A percentile compares a stretch with the other conserved stretches of the same genome.
Conservation (phyloP, 1,140 invertebrate genomes). For the Diabrotica undecimpunctata region DNA sequence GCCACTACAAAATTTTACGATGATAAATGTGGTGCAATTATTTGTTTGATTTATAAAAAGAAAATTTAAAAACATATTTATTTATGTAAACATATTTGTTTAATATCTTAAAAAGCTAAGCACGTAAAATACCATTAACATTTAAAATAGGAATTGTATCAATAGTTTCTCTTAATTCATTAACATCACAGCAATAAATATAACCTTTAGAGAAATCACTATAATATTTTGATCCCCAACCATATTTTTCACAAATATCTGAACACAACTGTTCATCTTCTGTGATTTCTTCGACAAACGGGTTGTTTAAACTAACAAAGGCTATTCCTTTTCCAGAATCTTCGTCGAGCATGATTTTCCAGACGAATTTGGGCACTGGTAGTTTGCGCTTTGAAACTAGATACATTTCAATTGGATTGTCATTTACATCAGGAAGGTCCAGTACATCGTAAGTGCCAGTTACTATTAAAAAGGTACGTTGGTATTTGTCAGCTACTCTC, state of each 20-base stretch:
- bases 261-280: conserved; percentile 37
- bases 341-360: conserved; percentile 49
- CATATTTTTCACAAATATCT: conserved; percentile 43
- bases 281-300: conserved; percentile 34
- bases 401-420: conserved; percentile 40
- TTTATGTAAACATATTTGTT: too few relatives aligned
- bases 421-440: conserved; percentile 35
- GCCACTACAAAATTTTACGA: too few relatives aligned
- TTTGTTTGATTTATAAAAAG: too few relatives aligned
- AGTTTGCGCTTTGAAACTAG: conserved; percentile 40
- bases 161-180: conserved; percentile 36
- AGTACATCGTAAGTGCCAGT: conserved; percentile 48
- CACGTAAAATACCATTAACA: conserved; percentile 20
- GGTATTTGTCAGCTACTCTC: conserved; percentile 31
- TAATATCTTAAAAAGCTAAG: too few relatives aligned
- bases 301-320: conserved; percentile 53
- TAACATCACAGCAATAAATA: conserved; percentile 47
- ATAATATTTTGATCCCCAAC: conserved; percentile 39
- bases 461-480: conserved; percentile 42
- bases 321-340: conserved; percentile 45
- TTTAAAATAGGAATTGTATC: conserved; percentile 20
- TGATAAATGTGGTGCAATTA: too few relatives aligned
- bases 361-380: conserved; percentile 50
- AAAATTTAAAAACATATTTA: too few relatives aligned
- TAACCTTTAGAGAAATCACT: conserved; percentile 40